phyloP scores from a whole-genome alignment of 1,140 invertebrate species.

The Drosophila parvula region DNA sequence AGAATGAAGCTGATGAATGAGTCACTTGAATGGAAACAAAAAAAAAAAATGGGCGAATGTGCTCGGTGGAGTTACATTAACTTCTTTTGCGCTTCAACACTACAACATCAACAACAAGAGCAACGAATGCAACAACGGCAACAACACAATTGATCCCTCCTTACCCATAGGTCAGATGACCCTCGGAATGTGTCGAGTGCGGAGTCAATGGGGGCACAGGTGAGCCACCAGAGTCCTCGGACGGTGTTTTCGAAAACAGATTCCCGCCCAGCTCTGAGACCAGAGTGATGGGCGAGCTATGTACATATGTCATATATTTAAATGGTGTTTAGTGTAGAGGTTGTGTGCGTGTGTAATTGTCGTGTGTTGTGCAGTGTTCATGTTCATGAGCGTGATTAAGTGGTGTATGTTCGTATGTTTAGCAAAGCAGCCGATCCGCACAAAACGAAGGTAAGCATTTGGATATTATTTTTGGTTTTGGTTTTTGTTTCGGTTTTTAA shows the following conservation, averaged over 20 bases:
- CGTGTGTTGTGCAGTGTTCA: constrained; percentile 14
- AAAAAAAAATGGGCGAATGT: constrained; percentile 19
- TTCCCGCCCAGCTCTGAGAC: constrained; percentile 94
- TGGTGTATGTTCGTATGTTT: constrained; percentile 55
- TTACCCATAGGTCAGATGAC: constrained; percentile 84
- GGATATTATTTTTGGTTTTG: constrained; percentile 29
- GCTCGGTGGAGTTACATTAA: constrained; percentile 9
- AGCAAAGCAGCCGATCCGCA: constrained; percentile 80
- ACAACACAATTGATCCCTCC: constrained; percentile 56
- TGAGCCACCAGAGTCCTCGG: constrained; percentile 90
- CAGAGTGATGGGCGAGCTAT: constrained; percentile 94
- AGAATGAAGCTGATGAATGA: constrained; percentile 37
- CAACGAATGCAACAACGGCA: constrained; percentile 40
- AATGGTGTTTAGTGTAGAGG: constrained; percentile 19
- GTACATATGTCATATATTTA: constrained; percentile 14
- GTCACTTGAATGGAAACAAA: not conserved
- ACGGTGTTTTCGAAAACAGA: constrained; percentile 94
- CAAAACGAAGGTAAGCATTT: constrained; percentile 79
- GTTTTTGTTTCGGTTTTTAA: constrained; percentile 37
- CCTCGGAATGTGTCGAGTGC: constrained; percentile 84
- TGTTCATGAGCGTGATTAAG: constrained; percentile 13
- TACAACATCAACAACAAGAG: constrained; percentile 53
- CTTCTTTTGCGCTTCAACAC: constrained; percentile 37
- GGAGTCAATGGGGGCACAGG: constrained; percentile 84
- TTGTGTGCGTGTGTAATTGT: constrained; percentile 30